Evolutionary conservation across 2,888 invertebrate genomes (phyloP).

Genomic region (Coremacera marginata): DNA sequence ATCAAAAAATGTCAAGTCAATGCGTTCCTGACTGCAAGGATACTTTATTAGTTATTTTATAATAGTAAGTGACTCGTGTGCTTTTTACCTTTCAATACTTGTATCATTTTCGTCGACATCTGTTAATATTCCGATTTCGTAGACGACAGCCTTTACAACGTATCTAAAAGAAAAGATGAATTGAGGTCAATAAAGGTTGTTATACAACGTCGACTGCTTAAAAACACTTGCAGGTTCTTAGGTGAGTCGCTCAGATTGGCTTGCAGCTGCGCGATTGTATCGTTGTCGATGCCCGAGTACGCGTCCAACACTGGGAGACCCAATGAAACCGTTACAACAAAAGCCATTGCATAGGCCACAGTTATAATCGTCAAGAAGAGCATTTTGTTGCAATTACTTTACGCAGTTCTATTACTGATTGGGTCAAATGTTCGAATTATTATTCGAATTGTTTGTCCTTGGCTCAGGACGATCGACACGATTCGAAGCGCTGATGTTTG

Average conservation of each 20-base stretch:
- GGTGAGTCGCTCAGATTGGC: conserved; percentile 60
- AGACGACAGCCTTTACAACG: conserved; percentile 73
- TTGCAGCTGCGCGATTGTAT: conserved; percentile 59
- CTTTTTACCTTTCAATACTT: conserved; percentile 60
- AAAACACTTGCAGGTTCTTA: conserved; percentile 64
- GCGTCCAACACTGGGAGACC: conserved; percentile 60
- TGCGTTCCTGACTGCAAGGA: conserved; percentile 70
- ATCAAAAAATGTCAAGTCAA: conserved; percentile 72
- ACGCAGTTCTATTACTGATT: neutral
- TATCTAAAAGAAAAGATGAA: conserved; percentile 67
- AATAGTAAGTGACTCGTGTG: neutral
- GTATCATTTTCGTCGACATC: conserved; percentile 71
- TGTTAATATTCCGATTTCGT: conserved; percentile 74
- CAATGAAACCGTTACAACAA: conserved; percentile 54
- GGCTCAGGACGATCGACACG: neutral
- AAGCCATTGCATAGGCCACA: conserved; percentile 56
- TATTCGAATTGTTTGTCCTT: neutral
- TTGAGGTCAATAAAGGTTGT: neutral
- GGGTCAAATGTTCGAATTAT: neutral
- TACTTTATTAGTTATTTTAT: neutral
- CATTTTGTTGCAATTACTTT: conserved; percentile 46
- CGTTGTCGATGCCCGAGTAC: conserved; percentile 60
- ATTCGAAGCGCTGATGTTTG: conserved; percentile 2
- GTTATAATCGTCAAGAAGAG: conserved; percentile 40
- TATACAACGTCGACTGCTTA: too few species aligned